Base-by-base conservation (phyloP, 1,140 invertebrate species). In the Calliopsis andreniformis region DNA sequence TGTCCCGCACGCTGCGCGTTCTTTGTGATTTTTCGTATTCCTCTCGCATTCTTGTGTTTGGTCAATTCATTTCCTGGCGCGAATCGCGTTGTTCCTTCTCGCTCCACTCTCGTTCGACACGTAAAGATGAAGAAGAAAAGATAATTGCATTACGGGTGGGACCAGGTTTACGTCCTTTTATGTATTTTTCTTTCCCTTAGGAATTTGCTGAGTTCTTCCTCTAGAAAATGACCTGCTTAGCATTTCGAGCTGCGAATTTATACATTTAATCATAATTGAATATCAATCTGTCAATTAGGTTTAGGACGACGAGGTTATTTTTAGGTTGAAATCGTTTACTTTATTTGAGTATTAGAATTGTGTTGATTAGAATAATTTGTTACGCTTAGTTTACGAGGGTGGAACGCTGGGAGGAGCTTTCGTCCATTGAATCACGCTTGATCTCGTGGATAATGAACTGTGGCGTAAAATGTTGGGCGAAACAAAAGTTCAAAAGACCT, bases 371-470 rank as follows among this genome's bases (percentile, higher is more conserved):
- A 8, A 14, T 30, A 18, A 70, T 10, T 12, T 42, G 25, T 32
- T 16, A 20, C 8, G 30, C 10, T 59, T 39, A 39, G 16, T 51
- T 39, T 1, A 8, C 42, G 62, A 47, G 81, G 47, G 58, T 73
- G 75, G 59, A 42, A 43, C 59, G 47, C 14, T 49, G 30, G 76
- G 70, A 59, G 14, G 20, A 35, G 47, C 47, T 14, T 23, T 66
- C 66, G 71, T 18, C 16, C 53, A 30, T 32, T 68, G 28, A 53
- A 61, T 83, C 67, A 70, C 62, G 82, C 82, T 83, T 83, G 82
- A 83, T 83, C 82, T 83, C 82, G 66, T 70, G 76, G 39, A 39
- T 42, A 73, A 23, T 66, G 76, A 59, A 82, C 51, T 63, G 69
- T 16, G 51, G 61, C 47, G 64, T 59, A 42, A 63, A 45, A 25